These are phyloP conservation scores for Panurus biarmicus DNA, from an alignment of 2,113 vertebrate species.

Conservation along the genomic window DNA sequence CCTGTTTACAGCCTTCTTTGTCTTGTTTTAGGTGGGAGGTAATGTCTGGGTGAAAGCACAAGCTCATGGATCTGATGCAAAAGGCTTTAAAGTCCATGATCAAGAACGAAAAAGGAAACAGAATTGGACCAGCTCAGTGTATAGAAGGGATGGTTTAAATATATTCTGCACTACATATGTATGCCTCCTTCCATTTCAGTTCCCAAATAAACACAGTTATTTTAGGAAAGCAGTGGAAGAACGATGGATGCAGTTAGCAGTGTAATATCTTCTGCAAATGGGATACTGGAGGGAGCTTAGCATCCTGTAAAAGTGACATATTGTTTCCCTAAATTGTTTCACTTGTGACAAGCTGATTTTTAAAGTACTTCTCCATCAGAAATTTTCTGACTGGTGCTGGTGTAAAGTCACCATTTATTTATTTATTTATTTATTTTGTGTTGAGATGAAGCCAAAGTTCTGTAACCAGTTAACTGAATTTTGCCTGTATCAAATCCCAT, in stretches of 20 bases:
- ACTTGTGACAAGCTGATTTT: not conserved
- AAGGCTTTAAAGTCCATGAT: not conserved
- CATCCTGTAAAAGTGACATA: not conserved
- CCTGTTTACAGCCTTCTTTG: not conserved
- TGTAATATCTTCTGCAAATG: not conserved
- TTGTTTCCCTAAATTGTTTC: not conserved
- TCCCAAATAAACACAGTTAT: not conserved
- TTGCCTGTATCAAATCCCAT: not conserved
- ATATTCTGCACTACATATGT: not conserved
- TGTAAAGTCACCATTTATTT: not conserved
- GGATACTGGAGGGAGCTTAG: not conserved
- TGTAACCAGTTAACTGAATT: not conserved
- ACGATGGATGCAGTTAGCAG: not conserved
- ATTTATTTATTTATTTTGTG: too few species aligned
- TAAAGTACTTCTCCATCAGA: not conserved
- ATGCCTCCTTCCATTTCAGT: not conserved
- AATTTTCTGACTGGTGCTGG: not conserved
- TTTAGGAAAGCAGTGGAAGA: not conserved
- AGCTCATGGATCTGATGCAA: not conserved
- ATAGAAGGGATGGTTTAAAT: slow-evolving; percentile 39
- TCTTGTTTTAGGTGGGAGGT: not conserved
- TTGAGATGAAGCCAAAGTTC: not conserved
- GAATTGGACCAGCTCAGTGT: not conserved
- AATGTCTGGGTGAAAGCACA: not conserved
- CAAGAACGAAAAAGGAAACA: slow-evolving; percentile 29